Base-by-base conservation (phyloP, 2,888 invertebrate species). In the Apodemia duryi region DNA sequence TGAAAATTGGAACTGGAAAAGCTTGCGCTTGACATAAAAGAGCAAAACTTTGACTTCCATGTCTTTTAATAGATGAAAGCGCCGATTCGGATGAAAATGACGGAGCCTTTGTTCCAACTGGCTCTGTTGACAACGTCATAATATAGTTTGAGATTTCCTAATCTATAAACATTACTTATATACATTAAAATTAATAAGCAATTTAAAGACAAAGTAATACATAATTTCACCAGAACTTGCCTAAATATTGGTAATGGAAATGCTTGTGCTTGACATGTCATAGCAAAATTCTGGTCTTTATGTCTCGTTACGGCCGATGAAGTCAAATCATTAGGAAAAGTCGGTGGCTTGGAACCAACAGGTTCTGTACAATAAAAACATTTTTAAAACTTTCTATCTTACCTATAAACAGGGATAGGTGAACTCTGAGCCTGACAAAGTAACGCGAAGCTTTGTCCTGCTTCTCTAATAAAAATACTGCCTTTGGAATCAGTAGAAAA, bases 1-100 rank as follows among this genome's bases (percentile, higher is more conserved):
- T 94, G 93, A 93, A 94, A 71, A 93, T 82, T 63, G 95, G 95
- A 69, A 94, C 92, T 64, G 96, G 96, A 88, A 93, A 95, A 69
- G 94, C 95, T 86, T 95, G 95, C 69, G 95, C 95, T 83, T 95
- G 95, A 83, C 95, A 95, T 61, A 94, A 87, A 70, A 95, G 78
- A 61, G 93, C 93, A 82, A 95, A 93, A 78, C 93, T 92, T 79
- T 93, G 92, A 71, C 83, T 87, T 76, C 92, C 84, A 60, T 87
- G 84, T 71, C 94, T 91, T 71, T 92, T 92, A 80, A 95, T 93
- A 61, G 94, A 93, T 73, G 94, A 94, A 70, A 92, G 86, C 75
- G 93, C 94, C 10, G 94, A 94, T 72, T 95, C 95, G 71, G 94
- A 93, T 21, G 94, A 93, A 83, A 95, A 94, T 68, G 94, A 93